A percentile compares a stretch with the other conserved stretches of the same genome.
These are phyloP conservation scores for Scaeva pyrastri DNA, from an alignment of 2,888 invertebrate genomes.

Conservation along the genomic window DNA sequence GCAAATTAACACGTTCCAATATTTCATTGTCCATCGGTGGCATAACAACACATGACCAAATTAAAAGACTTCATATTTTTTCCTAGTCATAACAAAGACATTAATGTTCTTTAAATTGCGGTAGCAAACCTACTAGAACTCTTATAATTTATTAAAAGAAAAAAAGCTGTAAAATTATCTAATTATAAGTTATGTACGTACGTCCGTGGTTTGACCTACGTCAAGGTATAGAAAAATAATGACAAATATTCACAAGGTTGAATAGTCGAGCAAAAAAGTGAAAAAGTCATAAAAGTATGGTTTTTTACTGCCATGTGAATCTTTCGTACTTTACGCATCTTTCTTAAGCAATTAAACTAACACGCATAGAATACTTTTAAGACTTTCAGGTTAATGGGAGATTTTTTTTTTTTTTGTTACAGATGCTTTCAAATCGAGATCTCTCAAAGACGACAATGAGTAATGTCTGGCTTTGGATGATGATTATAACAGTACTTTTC, in stretches of 20 bases:
- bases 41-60: slow-evolving; percentile 12
- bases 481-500: slow-evolving; percentile 78
- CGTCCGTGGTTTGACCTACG: slow-evolving; percentile 41
- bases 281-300: slow-evolving; percentile 39
- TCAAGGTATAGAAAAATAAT: neutral
- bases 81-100: neutral
- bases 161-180: slow-evolving; percentile 41
- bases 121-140: neutral
- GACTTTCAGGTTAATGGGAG: slow-evolving; percentile 2
- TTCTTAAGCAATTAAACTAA: slow-evolving; percentile 22
- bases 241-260: neutral
- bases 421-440: slow-evolving; percentile 79
- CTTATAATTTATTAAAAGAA: neutral
- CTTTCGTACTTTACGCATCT: neutral
- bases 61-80: neutral
- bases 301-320: slow-evolving; percentile 27
- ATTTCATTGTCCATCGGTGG: slow-evolving; percentile 30
- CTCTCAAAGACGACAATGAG: slow-evolving; percentile 58
- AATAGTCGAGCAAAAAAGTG: neutral
- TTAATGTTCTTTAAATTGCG: neutral
- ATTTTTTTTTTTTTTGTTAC: slow-evolving; percentile 75
- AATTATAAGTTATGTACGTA: slow-evolving; percentile 28
- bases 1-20: neutral
- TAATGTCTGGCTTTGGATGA: slow-evolving; percentile 75
- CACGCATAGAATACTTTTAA: slow-evolving; percentile 13